Evolutionary conservation across 2,797 vertebrate genomes (phyloP).

Genomic region (Eidolon dupreanum): DNA sequence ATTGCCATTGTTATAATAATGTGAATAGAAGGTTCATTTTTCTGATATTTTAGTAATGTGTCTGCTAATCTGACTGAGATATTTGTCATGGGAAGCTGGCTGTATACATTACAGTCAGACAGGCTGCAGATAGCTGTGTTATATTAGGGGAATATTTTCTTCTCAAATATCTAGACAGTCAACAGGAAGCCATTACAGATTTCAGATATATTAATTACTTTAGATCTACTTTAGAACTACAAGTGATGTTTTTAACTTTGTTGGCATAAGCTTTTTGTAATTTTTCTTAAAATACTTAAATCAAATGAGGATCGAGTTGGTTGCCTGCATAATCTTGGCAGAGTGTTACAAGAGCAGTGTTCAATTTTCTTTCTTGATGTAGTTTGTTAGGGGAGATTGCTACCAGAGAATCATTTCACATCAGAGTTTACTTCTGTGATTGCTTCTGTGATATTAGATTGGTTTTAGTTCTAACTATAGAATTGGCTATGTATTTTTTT

Average conservation of each 20-base stretch:
- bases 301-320: background rate
- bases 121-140: background rate
- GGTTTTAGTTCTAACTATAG: background rate
- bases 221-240: background rate
- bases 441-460: background rate
- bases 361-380: background rate
- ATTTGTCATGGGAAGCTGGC: conserved; percentile 62
- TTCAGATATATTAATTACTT: conserved; percentile 6
- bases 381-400: background rate
- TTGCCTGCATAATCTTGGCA: background rate
- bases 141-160: conserved; percentile 40
- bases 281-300: background rate
- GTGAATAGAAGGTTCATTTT: conserved; percentile 54
- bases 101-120: background rate
- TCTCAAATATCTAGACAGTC: conserved; percentile 45
- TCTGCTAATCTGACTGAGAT: conserved; percentile 65
- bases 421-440: background rate
- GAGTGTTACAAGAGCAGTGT: background rate
- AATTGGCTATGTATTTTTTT: background rate
- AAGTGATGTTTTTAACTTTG: background rate
- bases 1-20: conserved; percentile 65
- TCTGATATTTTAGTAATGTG: conserved; percentile 62
- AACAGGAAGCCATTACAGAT: background rate
- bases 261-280: background rate
- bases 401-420: no score